A percentile compares a stretch with the other conserved stretches of the same genome.
Conservation (phyloP, 35 echinoderm and acorn worm species). For the Strongylocentrotus purpuratus region DNA sequence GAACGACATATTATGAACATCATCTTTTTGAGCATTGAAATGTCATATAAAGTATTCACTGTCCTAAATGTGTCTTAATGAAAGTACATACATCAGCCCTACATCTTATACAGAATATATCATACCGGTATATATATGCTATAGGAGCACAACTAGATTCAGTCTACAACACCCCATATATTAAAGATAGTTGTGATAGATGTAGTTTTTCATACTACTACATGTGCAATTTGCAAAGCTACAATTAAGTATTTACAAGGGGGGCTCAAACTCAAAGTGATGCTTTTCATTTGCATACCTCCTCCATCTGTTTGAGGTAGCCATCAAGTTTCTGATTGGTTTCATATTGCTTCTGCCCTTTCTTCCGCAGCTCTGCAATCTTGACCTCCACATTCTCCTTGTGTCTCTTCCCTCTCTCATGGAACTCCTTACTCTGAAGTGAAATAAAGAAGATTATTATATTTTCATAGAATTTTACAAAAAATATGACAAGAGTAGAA, state of each 20-base stretch:
- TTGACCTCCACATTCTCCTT: conserved; percentile 97
- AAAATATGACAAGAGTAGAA: too few relatives aligned
- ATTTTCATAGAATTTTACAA: not conserved
- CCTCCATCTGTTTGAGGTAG: conserved; percentile 81
- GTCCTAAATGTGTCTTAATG: not conserved
- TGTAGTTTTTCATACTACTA: too few relatives aligned
- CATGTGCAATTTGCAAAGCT: not conserved
- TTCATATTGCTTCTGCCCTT: conserved; percentile 80
- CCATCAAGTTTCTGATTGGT: conserved; percentile 55
- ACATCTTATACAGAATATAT: too few relatives aligned
- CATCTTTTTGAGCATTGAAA: not conserved
- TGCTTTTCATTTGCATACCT: conserved; percentile 42
- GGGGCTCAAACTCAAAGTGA: not conserved
- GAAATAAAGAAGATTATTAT: not conserved
- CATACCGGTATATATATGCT: too few relatives aligned
- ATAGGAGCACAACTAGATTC: too few relatives aligned
- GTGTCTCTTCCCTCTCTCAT: conserved; percentile 91
- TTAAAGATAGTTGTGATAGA: too few relatives aligned
- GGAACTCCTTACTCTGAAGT: conserved; percentile 90
- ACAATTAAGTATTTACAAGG: too few relatives aligned
- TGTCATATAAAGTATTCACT: not conserved
- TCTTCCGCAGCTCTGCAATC: conserved; percentile 78
- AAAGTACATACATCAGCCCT: not conserved
- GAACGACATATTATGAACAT: not conserved
- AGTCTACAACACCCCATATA: not conserved